Evolutionary conservation across 2,888 invertebrate species (phyloP), one percentile per base, ranked within the genome.

Genomic region (Apoda limacodes): DNA sequence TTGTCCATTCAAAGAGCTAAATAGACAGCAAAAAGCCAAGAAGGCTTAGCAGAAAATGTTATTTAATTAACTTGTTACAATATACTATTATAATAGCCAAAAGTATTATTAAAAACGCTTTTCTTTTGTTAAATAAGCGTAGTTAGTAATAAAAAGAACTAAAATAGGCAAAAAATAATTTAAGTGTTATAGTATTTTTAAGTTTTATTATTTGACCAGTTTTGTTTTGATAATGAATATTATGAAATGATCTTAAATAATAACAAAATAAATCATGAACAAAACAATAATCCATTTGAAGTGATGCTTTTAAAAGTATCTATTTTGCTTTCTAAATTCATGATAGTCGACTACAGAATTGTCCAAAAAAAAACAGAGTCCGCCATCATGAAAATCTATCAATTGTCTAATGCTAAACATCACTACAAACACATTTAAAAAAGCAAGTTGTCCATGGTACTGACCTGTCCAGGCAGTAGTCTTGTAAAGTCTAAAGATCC

Each of bases 401-500:
- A 49, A 48, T 52, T 48, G 56, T 65, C 66, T 66, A 48, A 55
- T 60, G 66, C 72, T 71, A 59, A 67, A 74, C 72, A 75, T 75
- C 68, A 69, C 75, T 67, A 74, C 66, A 64, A 67, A 66, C 56
- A 58, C 52, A 48, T 46, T 50, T 37, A 45, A 42, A 37, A 25
- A 23, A 24, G 11, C 23, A 17, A 14, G 36, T 37, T 35, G 40
- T 51, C 42, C 43, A 34, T 46, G 44, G 43, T 52, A 68, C 75
- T 54, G 72, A 83, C 82, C 82, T 82, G 78, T 38, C 75, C 74
- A 0, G 74, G 68, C 30, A 69, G 71, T 63, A 75, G 52, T 44
- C 78, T 64, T 15, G 72, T 69, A 50, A 76, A 78, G 56, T 80
- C 80, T 43, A 80, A 40, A 1, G 80, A 78, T 1, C 76, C 76